Conservation (phyloP, 2,888 invertebrate genomes). For the Mantis religiosa region DNA sequence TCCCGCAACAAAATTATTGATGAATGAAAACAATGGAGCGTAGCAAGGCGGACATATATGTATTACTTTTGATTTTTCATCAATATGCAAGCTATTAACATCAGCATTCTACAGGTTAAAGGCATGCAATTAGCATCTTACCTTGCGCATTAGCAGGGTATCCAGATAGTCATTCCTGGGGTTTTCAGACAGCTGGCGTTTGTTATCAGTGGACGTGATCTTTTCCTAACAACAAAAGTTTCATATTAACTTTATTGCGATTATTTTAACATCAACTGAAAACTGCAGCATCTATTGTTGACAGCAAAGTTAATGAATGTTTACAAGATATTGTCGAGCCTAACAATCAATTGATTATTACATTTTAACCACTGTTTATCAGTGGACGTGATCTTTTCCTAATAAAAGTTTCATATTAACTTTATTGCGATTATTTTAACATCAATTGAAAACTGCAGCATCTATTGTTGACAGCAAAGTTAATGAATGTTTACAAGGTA, state of each 20-base stretch:
- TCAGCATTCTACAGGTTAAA: too few species aligned
- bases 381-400: background rate
- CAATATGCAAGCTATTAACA: background rate
- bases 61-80: background rate
- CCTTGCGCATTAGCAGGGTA: background rate
- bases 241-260: too few species aligned
- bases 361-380: too few species aligned
- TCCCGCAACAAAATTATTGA: background rate
- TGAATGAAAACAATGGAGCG: background rate
- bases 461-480: too few species aligned
- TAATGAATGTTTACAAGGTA: too few species aligned
- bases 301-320: too few species aligned
- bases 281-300: too few species aligned
- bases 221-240: background rate
- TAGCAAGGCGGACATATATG: background rate
- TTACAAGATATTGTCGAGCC: too few species aligned
- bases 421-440: too few species aligned
- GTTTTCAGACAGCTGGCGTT: background rate
- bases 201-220: background rate
- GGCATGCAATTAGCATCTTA: background rate
- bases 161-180: background rate
- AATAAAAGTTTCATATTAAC: background rate
- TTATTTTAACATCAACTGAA: too few species aligned
- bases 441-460: too few species aligned
- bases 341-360: too few species aligned